Base-by-base conservation (phyloP, 2,888 invertebrate genomes). In the Phoronis australis region DNA sequence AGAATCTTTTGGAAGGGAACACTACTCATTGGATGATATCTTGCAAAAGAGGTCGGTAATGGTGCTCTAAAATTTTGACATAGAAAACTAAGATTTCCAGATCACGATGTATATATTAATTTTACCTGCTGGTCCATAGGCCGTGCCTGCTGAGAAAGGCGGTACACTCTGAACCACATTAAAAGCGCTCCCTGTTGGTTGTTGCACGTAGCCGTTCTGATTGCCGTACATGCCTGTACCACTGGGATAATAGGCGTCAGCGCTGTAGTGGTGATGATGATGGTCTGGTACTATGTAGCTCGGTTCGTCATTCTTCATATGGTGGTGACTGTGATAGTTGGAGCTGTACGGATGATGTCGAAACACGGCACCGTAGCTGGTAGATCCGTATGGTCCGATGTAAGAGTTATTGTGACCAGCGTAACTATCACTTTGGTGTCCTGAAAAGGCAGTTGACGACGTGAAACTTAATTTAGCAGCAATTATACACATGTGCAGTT, bases 121-220 rank as follows among this genome's bases (percentile, higher is more conserved):
- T 15, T 31, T 15, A 31, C 31, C 31, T 9, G 31, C 9, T 12
- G 9, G 31, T 31, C 15, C 9, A 31, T 31, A 31, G 31, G 9
- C 9, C 31, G 9, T 15, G 15, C 9, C 9, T 31, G 9, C 31
- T 12, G 31, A 31, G 31, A 12, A 65, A 9, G 57, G 45, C 4
- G 58, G 54, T 44, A 60, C 61, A 45, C 63, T 65, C 46, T 63
- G 66, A 3, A 70, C 68, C 26, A 70, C 61, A 41, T 70, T 68
- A 48, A 70, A 70, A 3, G 69, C 69, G 52, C 68, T 68, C 26
- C 66, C 65, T 35, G 55, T 50, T 44, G 62, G 62, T 48, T 51
- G 54, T 27, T 61, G 61, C 2, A 61, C 50, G 41, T 50, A 54
- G 1, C 51, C 46, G 21, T 56, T 40, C 20, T 51, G 46, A 37